These are phyloP conservation scores for Nemopilema nomurai DNA, from an alignment of 30 jellyfish, hydroid and myxozoan species.

Conservation along the genomic window DNA sequence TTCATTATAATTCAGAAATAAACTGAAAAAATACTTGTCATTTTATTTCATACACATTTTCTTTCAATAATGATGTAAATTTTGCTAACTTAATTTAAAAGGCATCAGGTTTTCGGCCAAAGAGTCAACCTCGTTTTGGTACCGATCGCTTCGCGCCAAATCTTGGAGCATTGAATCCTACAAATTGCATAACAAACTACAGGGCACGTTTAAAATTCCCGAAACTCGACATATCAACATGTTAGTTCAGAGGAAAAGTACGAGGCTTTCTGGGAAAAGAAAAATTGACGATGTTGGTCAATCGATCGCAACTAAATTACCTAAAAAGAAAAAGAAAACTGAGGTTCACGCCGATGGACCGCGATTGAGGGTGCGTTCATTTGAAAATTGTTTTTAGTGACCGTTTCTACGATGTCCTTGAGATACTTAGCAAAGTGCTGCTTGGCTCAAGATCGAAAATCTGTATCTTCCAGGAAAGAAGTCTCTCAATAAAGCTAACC, in stretches of 20 bases:
- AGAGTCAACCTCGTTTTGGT: neutral
- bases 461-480: neutral
- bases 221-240: too few relatives aligned
- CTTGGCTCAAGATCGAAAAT: neutral
- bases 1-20: too few relatives aligned
- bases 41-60: too few relatives aligned
- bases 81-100: neutral
- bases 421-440: neutral
- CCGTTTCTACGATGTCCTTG: neutral
- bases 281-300: neutral
- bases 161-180: neutral
- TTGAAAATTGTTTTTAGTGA: neutral
- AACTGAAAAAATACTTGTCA: too few relatives aligned
- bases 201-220: too few relatives aligned
- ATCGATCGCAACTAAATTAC: neutral
- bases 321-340: conserved; percentile 1
- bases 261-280: conserved; percentile 17
- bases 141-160: conserved; percentile 17
- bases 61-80: neutral
- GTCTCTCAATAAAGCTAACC: neutral
- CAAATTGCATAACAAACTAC: neutral
- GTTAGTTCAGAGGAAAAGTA: conserved; percentile 20
- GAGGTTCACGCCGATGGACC: neutral
- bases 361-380: neutral
- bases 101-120: too few relatives aligned